Base-by-base conservation (phyloP, 2,797 vertebrate species). In the Nyctibius grandis region DNA sequence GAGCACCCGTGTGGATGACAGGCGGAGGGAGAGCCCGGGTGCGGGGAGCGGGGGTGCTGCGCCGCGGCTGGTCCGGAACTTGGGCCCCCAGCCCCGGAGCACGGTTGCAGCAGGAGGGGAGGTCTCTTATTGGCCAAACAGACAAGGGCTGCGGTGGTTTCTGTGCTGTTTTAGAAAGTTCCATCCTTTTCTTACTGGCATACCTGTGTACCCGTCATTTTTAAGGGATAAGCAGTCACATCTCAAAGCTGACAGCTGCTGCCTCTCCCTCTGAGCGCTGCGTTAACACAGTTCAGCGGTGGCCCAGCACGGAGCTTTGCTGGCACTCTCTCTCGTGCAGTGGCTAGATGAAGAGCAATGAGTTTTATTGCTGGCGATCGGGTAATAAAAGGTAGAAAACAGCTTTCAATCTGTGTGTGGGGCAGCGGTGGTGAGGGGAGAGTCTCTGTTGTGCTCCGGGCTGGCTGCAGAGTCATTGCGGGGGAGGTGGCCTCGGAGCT, bases 31-130 rank as follows among this genome's bases (percentile, higher is more conserved):
- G 14, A 33, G 31, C 40, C 28, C 10, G 25, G 19, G 19, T 12
- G n/a, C 0, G 5, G 44, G 47, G 25, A 18, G 20, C 1, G 0
- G 20, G 22, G 44, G 26, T 33, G 16, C 23, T 29, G 38, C 4
- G 3, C 21, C 59, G 15, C 7, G 4, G 11, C 54, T 56, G 42
- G 7, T 11, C 0, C 0, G 38, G 38, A 51, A 48, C 73, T 59
- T 59, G 14, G 3, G 21, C 9, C 22, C 31, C 21, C 0, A 50
- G 12, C 38, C 59, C 45, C n/a, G 8, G 23, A 15, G 33, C 22
- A 14, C 63, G n/a, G 19, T 11, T 73, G 54, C 51, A 44, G 44
- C 34, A 47, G 73, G 29, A 68, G 5, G 6, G 31, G 15, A 4
- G 14, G 40, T 12, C 25, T 51, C 17, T 47, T 53, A 6, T 6